Conservation (phyloP, 2,888 invertebrate species). For the Drosophila gaucha region DNA sequence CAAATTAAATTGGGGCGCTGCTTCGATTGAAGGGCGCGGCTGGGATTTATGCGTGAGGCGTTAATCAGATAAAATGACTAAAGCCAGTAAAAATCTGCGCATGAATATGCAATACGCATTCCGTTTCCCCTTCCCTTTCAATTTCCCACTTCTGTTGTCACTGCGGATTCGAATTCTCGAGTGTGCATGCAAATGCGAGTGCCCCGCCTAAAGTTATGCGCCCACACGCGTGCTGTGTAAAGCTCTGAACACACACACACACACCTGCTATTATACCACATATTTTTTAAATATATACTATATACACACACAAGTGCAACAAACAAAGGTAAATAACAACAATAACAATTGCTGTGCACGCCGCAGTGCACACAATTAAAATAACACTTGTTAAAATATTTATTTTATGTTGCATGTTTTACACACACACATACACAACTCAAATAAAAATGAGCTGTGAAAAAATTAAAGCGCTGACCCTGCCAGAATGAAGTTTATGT, state of each 20-base stretch:
- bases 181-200: conserved; percentile 21
- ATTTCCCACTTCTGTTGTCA: not conserved
- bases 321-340: conserved; percentile 49
- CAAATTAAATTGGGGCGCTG: conserved; percentile 63
- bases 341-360: conserved; percentile 42
- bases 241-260: conserved; percentile 19
- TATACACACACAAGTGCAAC: conserved; percentile 3
- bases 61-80: conserved; percentile 69
- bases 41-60: conserved; percentile 47
- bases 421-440: conserved; percentile 12
- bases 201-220: conserved; percentile 60
- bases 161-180: not conserved
- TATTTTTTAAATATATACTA: conserved; percentile 9
- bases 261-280: conserved; percentile 24
- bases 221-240: conserved; percentile 49
- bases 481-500: conserved; percentile 31
- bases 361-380: conserved; percentile 72
- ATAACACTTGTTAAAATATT: conserved; percentile 77
- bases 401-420: conserved; percentile 57
- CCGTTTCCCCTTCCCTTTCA: not conserved
- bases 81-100: conserved; percentile 37
- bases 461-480: conserved; percentile 58
- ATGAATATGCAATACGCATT: conserved; percentile 45
- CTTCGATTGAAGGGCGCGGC: conserved; percentile 38
- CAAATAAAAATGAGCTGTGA: conserved; percentile 30